phyloP scores from a whole-genome alignment of 2,888 invertebrate genomes.

The Drosophila kambysellisi region DNA sequence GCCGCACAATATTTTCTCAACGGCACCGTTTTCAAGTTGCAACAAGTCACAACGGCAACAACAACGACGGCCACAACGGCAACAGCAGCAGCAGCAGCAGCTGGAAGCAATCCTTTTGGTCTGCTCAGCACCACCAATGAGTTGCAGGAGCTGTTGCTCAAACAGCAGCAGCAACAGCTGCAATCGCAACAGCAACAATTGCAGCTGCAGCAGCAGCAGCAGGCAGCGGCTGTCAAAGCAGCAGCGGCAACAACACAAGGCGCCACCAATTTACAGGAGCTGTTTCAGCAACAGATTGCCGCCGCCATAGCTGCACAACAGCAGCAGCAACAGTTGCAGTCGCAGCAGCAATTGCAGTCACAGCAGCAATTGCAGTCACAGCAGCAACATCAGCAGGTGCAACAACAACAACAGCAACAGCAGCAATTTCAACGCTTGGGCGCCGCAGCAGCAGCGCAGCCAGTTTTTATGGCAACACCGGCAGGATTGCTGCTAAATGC shows the following conservation, averaged over 20 bases:
- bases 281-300: slow-evolving; percentile 73
- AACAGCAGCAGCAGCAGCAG: slow-evolving; percentile 72
- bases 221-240: slow-evolving; percentile 55
- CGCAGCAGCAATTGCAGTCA: slow-evolving; percentile 76
- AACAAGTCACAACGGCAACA: slow-evolving; percentile 82
- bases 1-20: slow-evolving; percentile 84
- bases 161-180: slow-evolving; percentile 71
- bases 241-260: slow-evolving; percentile 51
- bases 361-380: slow-evolving; percentile 70
- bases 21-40: slow-evolving; percentile 85
- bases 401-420: slow-evolving; percentile 73
- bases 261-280: slow-evolving; percentile 61
- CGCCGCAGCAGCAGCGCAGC: slow-evolving; percentile 80
- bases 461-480: slow-evolving; percentile 85
- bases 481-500: slow-evolving; percentile 83
- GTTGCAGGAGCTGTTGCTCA: slow-evolving; percentile 77
- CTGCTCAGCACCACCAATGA: slow-evolving; percentile 75
- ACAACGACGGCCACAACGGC: slow-evolving; percentile 82
- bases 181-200: slow-evolving; percentile 59
- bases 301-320: slow-evolving; percentile 75
- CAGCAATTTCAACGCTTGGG: slow-evolving; percentile 78
- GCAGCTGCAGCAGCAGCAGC: slow-evolving; percentile 54
- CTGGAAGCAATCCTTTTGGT: slow-evolving; percentile 78
- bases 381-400: slow-evolving; percentile 78
- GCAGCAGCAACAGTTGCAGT: slow-evolving; percentile 77